Evolutionary conservation across 2,888 invertebrate genomes (phyloP).

Genomic region (Perizoma flavofasciatum): DNA sequence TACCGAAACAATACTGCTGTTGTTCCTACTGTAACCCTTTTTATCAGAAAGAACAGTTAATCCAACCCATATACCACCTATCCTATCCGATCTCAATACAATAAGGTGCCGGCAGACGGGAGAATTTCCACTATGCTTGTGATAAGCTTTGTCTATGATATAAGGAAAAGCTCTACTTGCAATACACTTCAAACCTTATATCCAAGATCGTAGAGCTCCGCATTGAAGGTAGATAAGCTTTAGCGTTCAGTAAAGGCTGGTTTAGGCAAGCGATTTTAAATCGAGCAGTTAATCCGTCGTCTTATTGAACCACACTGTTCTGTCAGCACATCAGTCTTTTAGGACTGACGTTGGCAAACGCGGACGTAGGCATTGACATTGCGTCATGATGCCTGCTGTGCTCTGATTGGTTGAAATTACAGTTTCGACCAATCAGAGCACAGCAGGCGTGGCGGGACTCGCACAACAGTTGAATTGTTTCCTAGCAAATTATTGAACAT

Average conservation of each 20-base stretch:
- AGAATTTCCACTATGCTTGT: conserved; percentile 11
- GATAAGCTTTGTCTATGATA: conserved; percentile 24
- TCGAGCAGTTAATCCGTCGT: no score
- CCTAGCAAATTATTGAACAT: no score
- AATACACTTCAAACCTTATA: conserved; percentile 6
- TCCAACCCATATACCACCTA: conserved; percentile 13
- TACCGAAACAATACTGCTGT: conserved; percentile 1
- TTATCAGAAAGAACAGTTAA: conserved; percentile 9
- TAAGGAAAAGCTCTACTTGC: conserved; percentile 1
- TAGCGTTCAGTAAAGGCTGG: conserved; percentile 1
- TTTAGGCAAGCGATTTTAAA: not conserved
- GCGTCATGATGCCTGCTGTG: no score
- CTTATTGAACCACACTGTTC: no score
- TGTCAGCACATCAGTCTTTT: no score
- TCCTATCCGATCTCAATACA: conserved; percentile 24
- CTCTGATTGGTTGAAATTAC: no score
- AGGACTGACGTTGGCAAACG: no score
- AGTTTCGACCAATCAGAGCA: no score
- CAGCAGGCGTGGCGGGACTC: no score
- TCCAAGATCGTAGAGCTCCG: not conserved
- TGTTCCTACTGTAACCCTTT: conserved; percentile 1
- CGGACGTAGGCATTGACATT: no score
- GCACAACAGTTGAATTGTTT: no score
- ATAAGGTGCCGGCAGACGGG: conserved; percentile 9
- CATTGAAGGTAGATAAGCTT: conserved; percentile 3